Evolutionary conservation across 2,797 vertebrate species (phyloP).

Genomic region (Rousettus madagascariensis): DNA sequence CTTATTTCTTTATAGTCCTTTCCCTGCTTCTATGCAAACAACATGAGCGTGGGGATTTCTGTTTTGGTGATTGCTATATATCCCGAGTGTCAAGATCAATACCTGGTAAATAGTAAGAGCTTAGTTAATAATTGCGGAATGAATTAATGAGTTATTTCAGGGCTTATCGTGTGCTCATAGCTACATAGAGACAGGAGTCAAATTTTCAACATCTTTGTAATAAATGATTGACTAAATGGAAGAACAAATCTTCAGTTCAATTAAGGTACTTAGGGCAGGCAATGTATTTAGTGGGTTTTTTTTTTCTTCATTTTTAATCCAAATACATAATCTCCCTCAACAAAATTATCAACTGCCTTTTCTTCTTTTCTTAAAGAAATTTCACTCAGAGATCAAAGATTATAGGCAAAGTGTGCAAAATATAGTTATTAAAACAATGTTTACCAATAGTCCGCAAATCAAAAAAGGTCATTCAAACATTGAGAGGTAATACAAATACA

Average conservation of each 20-base stretch:
- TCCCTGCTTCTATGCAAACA: neutral
- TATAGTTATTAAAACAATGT: neutral
- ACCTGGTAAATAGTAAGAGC: neutral
- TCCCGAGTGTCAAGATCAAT: neutral
- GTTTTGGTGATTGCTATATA: neutral
- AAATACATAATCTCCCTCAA: neutral
- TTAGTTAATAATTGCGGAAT: neutral
- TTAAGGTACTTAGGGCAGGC: neutral
- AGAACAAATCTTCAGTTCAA: neutral
- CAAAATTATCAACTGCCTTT: neutral
- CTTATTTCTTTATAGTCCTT: neutral
- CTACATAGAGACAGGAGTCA: neutral
- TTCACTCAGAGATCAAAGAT: conserved; percentile 12
- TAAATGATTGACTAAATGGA: neutral
- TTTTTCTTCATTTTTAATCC: neutral
- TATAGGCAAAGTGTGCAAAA: neutral
- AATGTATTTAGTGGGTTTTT: neutral
- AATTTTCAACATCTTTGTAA: neutral
- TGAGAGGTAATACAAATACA: neutral
- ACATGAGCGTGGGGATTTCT: neutral
- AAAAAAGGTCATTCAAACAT: conserved; percentile 26
- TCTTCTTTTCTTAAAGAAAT: conserved; percentile 6
- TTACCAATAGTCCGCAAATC: neutral
- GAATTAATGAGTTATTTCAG: neutral
- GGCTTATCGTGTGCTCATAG: neutral